Conservation (phyloP, 2,888 invertebrate genomes). For the Latrodectus elegans region DNA sequence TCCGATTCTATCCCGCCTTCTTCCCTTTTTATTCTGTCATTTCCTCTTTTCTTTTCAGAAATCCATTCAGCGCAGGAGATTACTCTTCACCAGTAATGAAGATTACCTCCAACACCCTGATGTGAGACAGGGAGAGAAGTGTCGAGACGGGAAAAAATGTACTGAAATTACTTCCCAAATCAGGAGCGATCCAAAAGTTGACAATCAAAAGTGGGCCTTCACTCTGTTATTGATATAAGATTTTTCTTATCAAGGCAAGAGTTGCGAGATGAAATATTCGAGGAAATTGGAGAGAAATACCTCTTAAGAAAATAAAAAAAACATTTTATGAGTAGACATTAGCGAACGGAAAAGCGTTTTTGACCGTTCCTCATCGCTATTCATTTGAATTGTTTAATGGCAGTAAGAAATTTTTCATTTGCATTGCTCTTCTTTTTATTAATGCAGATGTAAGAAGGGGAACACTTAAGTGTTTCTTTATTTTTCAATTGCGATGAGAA, state of each 20-base stretch:
- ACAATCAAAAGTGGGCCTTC: constrained; percentile 32
- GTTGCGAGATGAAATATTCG: neutral
- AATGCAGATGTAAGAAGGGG: no score
- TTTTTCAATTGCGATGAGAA: no score
- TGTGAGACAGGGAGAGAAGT: neutral
- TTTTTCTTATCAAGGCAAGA: neutral
- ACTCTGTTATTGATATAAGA: constrained; percentile 25
- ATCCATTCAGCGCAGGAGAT: constrained; percentile 25
- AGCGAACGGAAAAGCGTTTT: constrained; percentile 5
- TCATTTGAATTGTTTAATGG: neutral
- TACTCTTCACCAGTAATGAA: constrained; percentile 45
- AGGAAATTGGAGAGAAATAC: constrained; percentile 6
- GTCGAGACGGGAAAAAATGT: neutral
- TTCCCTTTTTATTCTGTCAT: constrained; percentile 7
- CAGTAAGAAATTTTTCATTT: no score
- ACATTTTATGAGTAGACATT: constrained; percentile 20
- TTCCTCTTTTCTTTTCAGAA: constrained; percentile 22
- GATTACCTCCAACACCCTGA: constrained; percentile 14
- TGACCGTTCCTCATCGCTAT: neutral
- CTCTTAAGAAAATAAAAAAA: neutral
- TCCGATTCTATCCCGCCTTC: constrained; percentile 25
- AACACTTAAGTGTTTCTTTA: no score
- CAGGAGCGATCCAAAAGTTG: constrained; percentile 26
- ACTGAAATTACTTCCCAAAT: constrained; percentile 35
- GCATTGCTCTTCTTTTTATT: no score